Percentiles rank a stretch among this genome's conserved stretches.
Conservation (phyloP, 2,888 invertebrate genomes). For the Drosophila cyrtoloma region DNA sequence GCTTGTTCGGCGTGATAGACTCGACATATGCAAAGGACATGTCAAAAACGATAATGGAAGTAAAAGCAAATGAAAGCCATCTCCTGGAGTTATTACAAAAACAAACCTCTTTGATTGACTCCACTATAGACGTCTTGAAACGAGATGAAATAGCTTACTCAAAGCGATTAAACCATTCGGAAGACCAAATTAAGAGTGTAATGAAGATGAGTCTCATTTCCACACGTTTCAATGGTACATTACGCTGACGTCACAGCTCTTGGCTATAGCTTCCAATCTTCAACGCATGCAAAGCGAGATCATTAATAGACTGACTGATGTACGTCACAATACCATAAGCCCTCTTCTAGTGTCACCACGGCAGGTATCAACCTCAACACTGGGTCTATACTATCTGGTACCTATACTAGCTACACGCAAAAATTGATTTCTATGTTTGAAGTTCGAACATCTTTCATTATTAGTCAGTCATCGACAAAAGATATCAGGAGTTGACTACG, state of each 20-base stretch:
- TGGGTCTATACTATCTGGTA: no score
- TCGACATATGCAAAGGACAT: constrained; percentile 3
- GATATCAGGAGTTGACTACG: no score
- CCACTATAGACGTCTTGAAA: background rate
- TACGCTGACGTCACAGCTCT: background rate
- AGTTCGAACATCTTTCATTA: no score
- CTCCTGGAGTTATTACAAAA: no score
- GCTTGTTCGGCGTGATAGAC: constrained; percentile 4
- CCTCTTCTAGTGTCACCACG: background rate
- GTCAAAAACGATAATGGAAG: background rate
- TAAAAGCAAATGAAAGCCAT: no score
- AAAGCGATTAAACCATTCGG: background rate
- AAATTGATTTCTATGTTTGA: no score
- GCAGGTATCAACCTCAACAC: no score
- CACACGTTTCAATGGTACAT: background rate
- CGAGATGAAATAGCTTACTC: background rate
- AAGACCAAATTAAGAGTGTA: background rate
- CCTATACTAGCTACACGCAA: no score
- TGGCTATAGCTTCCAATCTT: background rate
- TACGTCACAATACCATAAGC: background rate
- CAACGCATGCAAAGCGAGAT: background rate
- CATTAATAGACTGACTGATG: background rate
- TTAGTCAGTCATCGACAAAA: no score
- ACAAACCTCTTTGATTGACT: no score
- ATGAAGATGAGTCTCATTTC: background rate